Evolutionary conservation across 2,888 invertebrate genomes (phyloP), one percentile per base, ranked within the genome.

Genomic region (Chrysotoxum bicinctum): DNA sequence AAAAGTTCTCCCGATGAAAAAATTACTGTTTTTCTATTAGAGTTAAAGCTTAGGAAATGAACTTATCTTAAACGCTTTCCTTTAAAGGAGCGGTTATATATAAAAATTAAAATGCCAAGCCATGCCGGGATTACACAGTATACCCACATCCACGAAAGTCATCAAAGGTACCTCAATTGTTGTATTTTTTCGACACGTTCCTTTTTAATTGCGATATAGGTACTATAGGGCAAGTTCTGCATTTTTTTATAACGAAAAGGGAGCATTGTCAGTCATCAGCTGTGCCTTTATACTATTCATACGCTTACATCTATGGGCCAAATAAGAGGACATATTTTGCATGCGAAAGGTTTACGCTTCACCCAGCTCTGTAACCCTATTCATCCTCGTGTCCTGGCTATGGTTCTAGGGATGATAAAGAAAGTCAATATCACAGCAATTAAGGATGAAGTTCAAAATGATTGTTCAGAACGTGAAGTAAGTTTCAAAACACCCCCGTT

Each of bases 381-480:
- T 19, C 64, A 48, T 48, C n/a, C n/a, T n/a, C n/a, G n/a, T n/a
- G n/a, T n/a, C n/a, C n/a, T n/a, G n/a, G 9, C 19, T 4, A 8
- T 19, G 45, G 9, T 32, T 32, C 10, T 26, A 40, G 32, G 69
- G 74, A 70, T 76, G 70, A 76, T 72, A 52, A 72, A 60, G 70
- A 37, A 64, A 48, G 70, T 60, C 75, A 80, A 84, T 79, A 79
- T 79, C 58, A 48, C 32, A 64, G 70, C 80, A 79, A 76, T 84
- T 75, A 84, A 75, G 84, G 80, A 58, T 58, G 64, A 75, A 84
- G 75, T 84, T 84, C 72, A 68, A 80, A 80, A 72, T 76, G 80
- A 84, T 75, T 76, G 72, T 75, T 80, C 52, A 72, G 60, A 60
- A 68, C 80, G 70, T 84, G 84, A 80, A 72, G 70, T 75, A 75